Evolutionary conservation across 2,888 invertebrate genomes (phyloP).

Genomic region (Cinara cedri): DNA sequence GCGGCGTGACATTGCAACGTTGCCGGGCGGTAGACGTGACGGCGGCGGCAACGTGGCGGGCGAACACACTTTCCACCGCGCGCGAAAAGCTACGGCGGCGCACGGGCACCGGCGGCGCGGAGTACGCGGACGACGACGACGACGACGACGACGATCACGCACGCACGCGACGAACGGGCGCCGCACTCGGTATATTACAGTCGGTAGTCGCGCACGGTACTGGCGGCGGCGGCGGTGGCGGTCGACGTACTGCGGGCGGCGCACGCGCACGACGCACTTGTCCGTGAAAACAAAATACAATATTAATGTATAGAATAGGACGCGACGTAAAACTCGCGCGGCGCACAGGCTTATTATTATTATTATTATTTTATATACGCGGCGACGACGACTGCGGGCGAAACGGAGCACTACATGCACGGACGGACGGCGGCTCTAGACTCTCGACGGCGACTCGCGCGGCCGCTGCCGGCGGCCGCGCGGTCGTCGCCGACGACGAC

Average conservation of each 20-base stretch:
- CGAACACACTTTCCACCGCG: conserved; percentile 46
- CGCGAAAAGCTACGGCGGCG: conserved; percentile 52
- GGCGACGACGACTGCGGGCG: background rate
- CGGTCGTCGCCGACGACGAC: background rate
- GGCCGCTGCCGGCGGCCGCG: conserved; percentile 28
- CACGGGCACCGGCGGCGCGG: background rate
- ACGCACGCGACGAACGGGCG: background rate
- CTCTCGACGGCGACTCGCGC: conserved; percentile 34
- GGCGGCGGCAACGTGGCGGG: conserved; percentile 47
- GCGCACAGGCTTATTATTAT: too few species aligned
- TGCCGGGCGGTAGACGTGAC: conserved; percentile 32
- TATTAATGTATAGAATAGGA: background rate
- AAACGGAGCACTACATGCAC: conserved; percentile 30
- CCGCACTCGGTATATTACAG: too few species aligned
- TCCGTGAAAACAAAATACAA: background rate
- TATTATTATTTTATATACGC: too few species aligned
- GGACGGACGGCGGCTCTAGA: conserved; percentile 41
- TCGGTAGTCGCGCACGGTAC: too few species aligned
- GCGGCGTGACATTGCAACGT: conserved; percentile 53
- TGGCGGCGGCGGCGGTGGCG: too few species aligned
- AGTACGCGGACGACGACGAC: too few species aligned
- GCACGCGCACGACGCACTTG: background rate
- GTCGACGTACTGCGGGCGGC: background rate
- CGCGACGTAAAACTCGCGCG: conserved; percentile 3
- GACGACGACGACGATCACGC: background rate